phyloP scores from a whole-genome alignment of 2,888 invertebrate genomes.

The Tuta absoluta region DNA sequence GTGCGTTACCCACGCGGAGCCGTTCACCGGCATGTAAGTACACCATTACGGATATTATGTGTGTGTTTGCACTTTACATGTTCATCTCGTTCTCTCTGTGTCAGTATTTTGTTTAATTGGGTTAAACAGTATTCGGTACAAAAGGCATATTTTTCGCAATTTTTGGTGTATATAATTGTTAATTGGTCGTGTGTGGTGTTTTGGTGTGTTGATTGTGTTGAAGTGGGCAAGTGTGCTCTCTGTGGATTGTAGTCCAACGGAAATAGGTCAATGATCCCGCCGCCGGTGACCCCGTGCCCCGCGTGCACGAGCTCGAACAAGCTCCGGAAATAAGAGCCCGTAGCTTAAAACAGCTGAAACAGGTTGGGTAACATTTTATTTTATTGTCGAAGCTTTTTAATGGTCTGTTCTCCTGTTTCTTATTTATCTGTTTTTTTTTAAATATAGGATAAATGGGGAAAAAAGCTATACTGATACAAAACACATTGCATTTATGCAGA shows the following conservation, averaged over 20 bases:
- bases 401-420: too few species aligned
- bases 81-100: neutral
- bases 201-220: neutral
- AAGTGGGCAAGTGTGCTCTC: neutral
- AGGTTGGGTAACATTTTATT: too few species aligned
- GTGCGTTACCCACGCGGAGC: neutral
- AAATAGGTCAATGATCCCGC: slow-evolving; percentile 11
- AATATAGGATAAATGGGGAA: too few species aligned
- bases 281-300: neutral
- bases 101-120: neutral
- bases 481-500: too few species aligned
- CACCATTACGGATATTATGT: neutral
- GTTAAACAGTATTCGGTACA: neutral
- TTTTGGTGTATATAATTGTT: neutral
- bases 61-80: neutral
- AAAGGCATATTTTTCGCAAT: neutral
- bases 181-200: neutral
- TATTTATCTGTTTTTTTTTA: too few species aligned
- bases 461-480: too few species aligned
- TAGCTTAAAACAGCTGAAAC: neutral
- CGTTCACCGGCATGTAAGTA: slow-evolving; percentile 10
- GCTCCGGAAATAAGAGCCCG: neutral
- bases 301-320: neutral
- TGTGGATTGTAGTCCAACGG: neutral
- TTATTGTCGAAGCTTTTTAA: too few species aligned